Conservation (phyloP, 2,113 vertebrate genomes). For the Tylochromis polylepis region DNA sequence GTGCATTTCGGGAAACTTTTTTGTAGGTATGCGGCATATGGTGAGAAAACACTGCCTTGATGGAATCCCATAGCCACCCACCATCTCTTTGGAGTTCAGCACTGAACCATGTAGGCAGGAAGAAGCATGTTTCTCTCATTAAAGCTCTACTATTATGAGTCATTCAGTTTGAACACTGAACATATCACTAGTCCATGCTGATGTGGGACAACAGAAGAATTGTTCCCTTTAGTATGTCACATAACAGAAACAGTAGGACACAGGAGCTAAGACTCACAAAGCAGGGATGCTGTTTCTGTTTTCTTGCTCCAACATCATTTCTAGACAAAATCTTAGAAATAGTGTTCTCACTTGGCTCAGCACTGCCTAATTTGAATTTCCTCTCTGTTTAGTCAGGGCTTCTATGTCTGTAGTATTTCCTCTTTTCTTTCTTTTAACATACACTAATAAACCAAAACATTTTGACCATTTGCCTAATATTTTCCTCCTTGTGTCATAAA, state of each 20-base stretch:
- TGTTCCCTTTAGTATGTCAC: constrained; percentile 22
- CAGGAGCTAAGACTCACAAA: constrained; percentile 13
- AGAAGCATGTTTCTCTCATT: constrained; percentile 36
- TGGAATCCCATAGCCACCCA: neutral
- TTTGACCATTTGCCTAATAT: neutral
- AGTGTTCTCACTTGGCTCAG: neutral
- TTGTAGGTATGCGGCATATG: neutral
- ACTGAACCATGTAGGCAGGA: constrained; percentile 14
- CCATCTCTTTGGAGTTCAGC: neutral
- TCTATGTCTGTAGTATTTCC: neutral
- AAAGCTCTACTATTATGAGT: constrained; percentile 19
- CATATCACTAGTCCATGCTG: neutral
- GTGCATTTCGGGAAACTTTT: neutral
- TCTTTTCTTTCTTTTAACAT: neutral
- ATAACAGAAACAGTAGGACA: constrained; percentile 24
- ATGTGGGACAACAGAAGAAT: constrained; percentile 18
- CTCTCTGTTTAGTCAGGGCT: neutral
- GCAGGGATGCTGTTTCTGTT: neutral
- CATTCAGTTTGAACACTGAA: constrained; percentile 19
- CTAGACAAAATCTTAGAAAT: neutral
- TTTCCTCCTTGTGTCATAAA: neutral
- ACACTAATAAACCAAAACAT: neutral
- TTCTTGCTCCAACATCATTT: neutral
- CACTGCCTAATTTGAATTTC: neutral
- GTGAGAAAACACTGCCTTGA: neutral